Base-by-base conservation (phyloP, 2,888 invertebrate genomes). In the Microplitis deprimator region DNA sequence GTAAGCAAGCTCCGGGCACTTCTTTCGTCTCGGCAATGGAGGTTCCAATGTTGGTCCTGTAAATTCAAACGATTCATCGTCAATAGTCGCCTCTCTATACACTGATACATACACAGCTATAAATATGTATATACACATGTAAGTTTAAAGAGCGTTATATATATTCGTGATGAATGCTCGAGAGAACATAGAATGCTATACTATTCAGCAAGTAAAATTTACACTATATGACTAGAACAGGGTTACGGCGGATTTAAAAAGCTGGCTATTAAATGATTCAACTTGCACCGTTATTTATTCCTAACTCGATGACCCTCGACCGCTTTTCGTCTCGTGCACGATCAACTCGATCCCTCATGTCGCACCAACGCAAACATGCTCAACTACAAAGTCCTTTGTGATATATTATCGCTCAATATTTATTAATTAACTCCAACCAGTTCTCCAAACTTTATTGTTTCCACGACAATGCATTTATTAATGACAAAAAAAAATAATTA, bases 1-100 rank as follows among this genome's bases (percentile, higher is more conserved):
- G 92, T 96, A 96, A 85, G 96, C 96, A 88, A 96, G 92, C 85
- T 96, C 96, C 69, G 96, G 96, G 90, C 96, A 96, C 92, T 96
- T 96, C 93, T 96, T 96, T 90, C 96, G 93, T 83, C 96, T 93
- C 82, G 96, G 96, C 91, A 96, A 93, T 81, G 95, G 95, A 84
- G 96, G 96, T 91, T 96, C 96, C 92, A 95, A 93, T 77, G 92
- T 92, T 82, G 92, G 87, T 80, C 90, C 90, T 89, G 88, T 73
- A 89, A 88, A 80, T 78, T 79, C 81, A 84, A 81, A 74, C 75
- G 70, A 79, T 78, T 79, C 39, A 62, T 65, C 65, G 61, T 77
- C 41, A 74, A 60, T 59, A 62, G 68, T 74, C 68, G 29, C 17
- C 13, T 29, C 38, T 29, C 13, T 65, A 50, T 10, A 10, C 10